Percentiles rank a stretch among this genome's conserved stretches.
Evolutionary conservation across 2,113 vertebrate genomes (phyloP).

Genomic region (Solea senegalensis): DNA sequence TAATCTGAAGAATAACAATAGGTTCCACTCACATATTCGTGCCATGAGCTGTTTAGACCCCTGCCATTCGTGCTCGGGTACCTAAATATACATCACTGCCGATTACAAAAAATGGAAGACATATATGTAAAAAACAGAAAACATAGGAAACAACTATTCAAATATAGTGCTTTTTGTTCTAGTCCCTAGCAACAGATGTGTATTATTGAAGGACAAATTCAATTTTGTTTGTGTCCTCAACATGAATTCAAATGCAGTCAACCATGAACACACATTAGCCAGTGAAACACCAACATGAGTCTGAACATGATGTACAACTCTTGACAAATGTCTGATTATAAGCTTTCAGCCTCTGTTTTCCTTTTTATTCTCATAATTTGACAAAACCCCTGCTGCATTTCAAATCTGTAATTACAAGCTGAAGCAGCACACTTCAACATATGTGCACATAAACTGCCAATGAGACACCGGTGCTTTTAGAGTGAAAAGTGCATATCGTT

Average conservation of each 20-base stretch:
- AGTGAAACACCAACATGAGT: slow-evolving; percentile 33
- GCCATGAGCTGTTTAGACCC: too few species aligned
- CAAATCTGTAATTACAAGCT: slow-evolving; percentile 33
- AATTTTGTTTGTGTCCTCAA: too few species aligned
- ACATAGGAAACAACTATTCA: too few species aligned
- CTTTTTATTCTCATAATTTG: slow-evolving; percentile 31
- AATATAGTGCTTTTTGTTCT: too few species aligned
- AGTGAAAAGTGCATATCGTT: not conserved
- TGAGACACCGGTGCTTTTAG: slow-evolving; percentile 8
- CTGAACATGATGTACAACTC: slow-evolving; percentile 10
- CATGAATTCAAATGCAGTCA: not conserved
- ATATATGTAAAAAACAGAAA: too few species aligned
- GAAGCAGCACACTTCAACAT: not conserved
- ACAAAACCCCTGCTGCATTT: slow-evolving; percentile 16
- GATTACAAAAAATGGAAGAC: too few species aligned
- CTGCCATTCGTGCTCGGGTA: too few species aligned
- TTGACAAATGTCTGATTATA: slow-evolving; percentile 50
- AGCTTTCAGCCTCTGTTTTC: slow-evolving; percentile 17
- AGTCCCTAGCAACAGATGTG: too few species aligned
- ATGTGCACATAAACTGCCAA: not conserved
- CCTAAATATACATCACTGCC: too few species aligned
- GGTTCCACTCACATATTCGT: too few species aligned
- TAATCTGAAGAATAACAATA: too few species aligned
- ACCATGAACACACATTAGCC: not conserved
- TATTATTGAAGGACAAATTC: too few species aligned